Base-by-base conservation (phyloP, 1,140 invertebrate species). In the Drosophila paulistorum region DNA sequence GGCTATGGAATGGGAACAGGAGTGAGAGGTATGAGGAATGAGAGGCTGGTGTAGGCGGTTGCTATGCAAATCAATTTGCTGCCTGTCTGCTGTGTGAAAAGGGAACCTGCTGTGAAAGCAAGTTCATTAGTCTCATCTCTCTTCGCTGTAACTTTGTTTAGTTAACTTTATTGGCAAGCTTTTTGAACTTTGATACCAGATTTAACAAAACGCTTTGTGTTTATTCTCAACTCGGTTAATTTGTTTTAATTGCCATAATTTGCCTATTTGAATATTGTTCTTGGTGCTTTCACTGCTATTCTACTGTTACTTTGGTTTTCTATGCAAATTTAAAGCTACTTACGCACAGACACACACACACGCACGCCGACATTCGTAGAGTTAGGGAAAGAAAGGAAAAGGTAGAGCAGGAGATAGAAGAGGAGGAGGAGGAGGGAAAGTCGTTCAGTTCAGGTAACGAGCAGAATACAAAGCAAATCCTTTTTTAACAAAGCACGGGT, bases 41-140 rank as follows among this genome's bases (percentile, higher is more conserved):
- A 45, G 26, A 1, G 35, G 42, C 23, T 59, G 75, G 23, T 30
- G 57, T 51, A n/a, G 59, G 17, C 59, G 74, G 83, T 87, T 87
- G 83, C 83, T 83, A 87, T 87, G 83, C 83, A 89, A 87, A 87
- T 87, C 84, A 83, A 83, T 87, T 87, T 87, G 14, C 55, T 48
- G 57, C 48, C 51, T 63, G 48, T 33, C 23, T 41, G 5, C 11
- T 58, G 17, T 68, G 37, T 69, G 54, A 42, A 62, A 65, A 76
- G 62, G 63, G 55, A 67, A 71, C 64, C 60, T 41, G 41, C 33
- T 51, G 45, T 63, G 45, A 72, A 48, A 7, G 30, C 66, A 72
- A 82, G 82, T 86, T 86, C 82, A 86, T 86, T 86, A 87, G 82
- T 66, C 65, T 77, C 74, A 68, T 68, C 69, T 37, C 35, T 65